phyloP scores from a whole-genome alignment of 1,140 invertebrate species.

The Cepaea nemoralis region DNA sequence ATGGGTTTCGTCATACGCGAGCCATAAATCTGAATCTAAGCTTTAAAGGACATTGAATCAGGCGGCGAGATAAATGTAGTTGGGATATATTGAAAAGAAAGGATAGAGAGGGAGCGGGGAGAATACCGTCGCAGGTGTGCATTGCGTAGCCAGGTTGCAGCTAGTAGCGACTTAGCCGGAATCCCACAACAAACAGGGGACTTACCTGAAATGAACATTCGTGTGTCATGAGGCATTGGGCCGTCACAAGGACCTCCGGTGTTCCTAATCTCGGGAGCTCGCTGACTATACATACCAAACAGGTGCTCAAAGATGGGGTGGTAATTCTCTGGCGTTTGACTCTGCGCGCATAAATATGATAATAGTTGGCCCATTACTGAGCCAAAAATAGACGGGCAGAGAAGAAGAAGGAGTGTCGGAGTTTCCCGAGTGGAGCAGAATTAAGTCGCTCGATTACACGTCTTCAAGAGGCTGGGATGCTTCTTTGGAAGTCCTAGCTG shows the following conservation, averaged over 20 bases:
- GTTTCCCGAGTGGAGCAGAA: not conserved
- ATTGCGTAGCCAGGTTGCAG: not conserved
- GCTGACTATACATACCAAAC: slow-evolving; percentile 3
- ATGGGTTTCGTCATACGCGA: not conserved
- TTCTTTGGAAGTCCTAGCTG: not conserved
- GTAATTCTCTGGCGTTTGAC: not conserved
- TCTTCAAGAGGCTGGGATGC: not conserved
- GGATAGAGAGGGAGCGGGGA: too few relatives aligned
- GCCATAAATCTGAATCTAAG: slow-evolving; percentile 10
- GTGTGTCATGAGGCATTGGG: not conserved
- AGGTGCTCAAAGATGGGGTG: slow-evolving; percentile 1
- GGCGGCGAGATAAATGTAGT: slow-evolving; percentile 1
- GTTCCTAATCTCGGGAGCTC: not conserved
- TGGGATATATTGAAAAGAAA: not conserved
- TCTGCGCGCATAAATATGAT: not conserved
- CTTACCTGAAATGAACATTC: not conserved
- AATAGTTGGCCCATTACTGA: not conserved
- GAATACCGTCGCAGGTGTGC: not conserved
- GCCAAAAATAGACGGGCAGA: not conserved
- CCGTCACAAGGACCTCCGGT: not conserved
- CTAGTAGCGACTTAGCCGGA: slow-evolving; percentile 10
- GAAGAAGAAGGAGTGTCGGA: not conserved
- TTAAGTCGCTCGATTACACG: not conserved
- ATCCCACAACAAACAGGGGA: slow-evolving; percentile 1
- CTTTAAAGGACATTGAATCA: not conserved